These are phyloP conservation scores for Limnephilus auricula DNA, from an alignment of 2,888 invertebrate species.

Conservation along the genomic window DNA sequence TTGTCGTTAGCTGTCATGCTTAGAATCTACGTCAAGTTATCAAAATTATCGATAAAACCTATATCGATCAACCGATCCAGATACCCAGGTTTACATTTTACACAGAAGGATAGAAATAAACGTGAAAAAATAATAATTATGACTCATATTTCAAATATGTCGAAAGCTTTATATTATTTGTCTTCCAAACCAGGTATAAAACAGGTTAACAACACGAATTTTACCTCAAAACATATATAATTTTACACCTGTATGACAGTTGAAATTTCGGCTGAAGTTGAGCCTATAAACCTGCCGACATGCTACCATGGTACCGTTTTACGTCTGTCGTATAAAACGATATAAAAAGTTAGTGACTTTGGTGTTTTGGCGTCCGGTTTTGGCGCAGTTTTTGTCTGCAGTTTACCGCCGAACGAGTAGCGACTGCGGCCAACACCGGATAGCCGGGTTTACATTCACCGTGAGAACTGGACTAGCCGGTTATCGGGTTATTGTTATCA, in stretches of 20 bases:
- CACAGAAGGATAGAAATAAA: too few relatives aligned
- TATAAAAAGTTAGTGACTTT: neutral
- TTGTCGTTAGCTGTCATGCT: too few relatives aligned
- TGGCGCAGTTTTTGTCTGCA: neutral
- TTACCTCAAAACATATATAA: neutral
- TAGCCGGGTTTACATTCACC: neutral
- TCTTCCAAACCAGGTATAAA: neutral
- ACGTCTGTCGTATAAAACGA: neutral
- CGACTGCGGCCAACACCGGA: neutral
- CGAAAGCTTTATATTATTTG: neutral
- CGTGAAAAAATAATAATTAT: too few relatives aligned
- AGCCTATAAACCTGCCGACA: neutral
- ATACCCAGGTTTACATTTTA: too few relatives aligned
- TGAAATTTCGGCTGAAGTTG: neutral
- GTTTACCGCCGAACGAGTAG: neutral
- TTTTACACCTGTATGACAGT: neutral
- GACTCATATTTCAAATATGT: neutral
- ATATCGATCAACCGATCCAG: too few relatives aligned
- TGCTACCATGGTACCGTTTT: neutral
- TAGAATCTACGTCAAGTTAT: too few relatives aligned
- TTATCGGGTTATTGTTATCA: constrained; percentile 18
- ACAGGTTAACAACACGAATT: neutral
- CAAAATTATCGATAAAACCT: too few relatives aligned
- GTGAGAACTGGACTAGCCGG: constrained; percentile 34
- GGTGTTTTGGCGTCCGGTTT: neutral